A percentile compares a stretch with the other conserved stretches of the same genome.
phyloP scores from a whole-genome alignment of 35 echinoderm and acorn worm species.

The Eucidaris tribuloides region DNA sequence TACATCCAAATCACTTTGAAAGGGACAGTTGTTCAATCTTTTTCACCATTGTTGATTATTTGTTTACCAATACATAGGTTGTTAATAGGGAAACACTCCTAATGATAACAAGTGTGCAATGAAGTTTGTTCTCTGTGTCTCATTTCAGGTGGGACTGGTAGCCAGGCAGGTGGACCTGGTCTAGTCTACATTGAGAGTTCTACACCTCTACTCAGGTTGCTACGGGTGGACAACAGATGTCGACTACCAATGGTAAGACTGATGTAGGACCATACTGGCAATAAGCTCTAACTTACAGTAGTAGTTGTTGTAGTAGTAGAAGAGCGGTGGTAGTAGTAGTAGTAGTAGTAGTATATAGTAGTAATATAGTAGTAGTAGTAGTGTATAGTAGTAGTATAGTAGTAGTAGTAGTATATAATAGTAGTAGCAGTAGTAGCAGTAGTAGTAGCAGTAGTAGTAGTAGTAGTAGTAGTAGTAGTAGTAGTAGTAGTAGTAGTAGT shows the following conservation, averaged over 20 bases:
- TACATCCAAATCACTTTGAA: too few species aligned
- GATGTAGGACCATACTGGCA: background rate
- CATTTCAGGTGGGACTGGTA: constrained; percentile 26
- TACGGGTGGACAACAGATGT: constrained; percentile 82
- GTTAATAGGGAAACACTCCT: too few species aligned
- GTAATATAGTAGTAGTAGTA: background rate
- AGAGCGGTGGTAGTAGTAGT: background rate
- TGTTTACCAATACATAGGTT: too few species aligned
- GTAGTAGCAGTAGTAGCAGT: background rate
- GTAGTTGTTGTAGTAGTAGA: too few species aligned
- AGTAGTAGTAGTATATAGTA: too few species aligned
- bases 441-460: background rate
- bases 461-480: background rate
- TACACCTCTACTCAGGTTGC: constrained; percentile 31
- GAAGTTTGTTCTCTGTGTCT: too few species aligned
- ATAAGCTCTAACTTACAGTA: too few species aligned
- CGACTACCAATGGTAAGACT: constrained; percentile 46
- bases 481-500: background rate
- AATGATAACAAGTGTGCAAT: too few species aligned
- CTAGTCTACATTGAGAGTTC: constrained; percentile 61
- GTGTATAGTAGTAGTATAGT: too few species aligned
- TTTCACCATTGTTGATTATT: too few species aligned
- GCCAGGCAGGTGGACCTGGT: constrained; percentile 61
- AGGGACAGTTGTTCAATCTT: too few species aligned
- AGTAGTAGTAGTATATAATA: too few species aligned